Evolutionary conservation across 2,797 vertebrate species (phyloP), one percentile per base, ranked within the genome.

Genomic region (Chromobotia macracanthus): DNA sequence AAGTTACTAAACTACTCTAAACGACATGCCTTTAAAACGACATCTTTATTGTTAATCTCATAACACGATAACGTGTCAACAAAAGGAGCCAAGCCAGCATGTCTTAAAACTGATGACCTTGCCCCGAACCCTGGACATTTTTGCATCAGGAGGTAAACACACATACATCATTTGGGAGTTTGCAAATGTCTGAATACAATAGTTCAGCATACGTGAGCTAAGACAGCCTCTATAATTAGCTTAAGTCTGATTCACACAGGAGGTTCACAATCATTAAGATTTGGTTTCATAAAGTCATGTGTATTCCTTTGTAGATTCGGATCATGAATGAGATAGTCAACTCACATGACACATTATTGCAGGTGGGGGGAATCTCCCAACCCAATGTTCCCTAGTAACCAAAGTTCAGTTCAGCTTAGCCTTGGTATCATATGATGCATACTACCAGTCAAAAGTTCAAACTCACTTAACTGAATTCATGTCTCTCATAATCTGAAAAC

Each of bases 141-240:
- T 64, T 64, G 61, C 61, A 64, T 64, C 31, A 44, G 56, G 21
- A 19, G 21, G 46, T 35, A 5, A 23, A 23, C 19, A 51, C 1
- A 10, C 60, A 65, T 15, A 63, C 60, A 63, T 63, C 60, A 63
- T 63, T 63, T 63, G 58, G 25, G 60, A 63, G 60, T 63, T 63
- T 63, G 60, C 60, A 63, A 63, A 63, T 64, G 61, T 64, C 61
- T n/a, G 5, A 25, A 61, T 31, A 61, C 25, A 18, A 61, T 28
- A 15, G 5, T 7, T 23, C 6, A 15, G 60, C 7, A 25, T 6
- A 31, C 1, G 25, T 31, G 5, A 19, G 18, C 31, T 7, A 64
- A 38, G 61, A 38, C 61, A 38, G 58, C 5, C 31, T n/a, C 1
- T 16, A 38, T 11, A n/a, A 15, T 13, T 15, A 15, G 23, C 6